Evolutionary conservation across 53 echinoderm and acorn worm genomes (phyloP).

Genomic region (Echinometra lucunter): DNA sequence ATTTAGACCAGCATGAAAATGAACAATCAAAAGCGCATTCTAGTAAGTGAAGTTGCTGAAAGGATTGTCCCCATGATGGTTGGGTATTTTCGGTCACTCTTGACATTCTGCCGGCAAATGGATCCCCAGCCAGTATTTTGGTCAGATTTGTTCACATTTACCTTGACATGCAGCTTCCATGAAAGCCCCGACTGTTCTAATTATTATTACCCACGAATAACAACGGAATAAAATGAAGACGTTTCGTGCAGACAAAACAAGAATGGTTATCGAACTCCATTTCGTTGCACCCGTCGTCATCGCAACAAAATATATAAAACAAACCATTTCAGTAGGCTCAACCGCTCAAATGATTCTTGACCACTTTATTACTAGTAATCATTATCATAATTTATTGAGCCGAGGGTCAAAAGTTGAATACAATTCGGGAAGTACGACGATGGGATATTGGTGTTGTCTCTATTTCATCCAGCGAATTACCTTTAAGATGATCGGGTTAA

Average conservation of each 20-base stretch:
- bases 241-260: neutral
- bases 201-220: neutral
- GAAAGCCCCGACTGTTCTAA: no score
- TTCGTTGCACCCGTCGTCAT: neutral
- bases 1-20: no score
- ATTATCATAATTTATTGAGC: neutral
- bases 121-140: no score
- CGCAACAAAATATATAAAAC: neutral
- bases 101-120: no score
- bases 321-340: neutral
- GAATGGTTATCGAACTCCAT: neutral
- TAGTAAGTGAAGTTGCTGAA: no score
- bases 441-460: neutral
- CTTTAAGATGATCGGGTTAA: constrained; percentile 43
- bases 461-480: neutral
- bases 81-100: no score
- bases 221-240: neutral
- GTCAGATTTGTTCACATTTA: no score
- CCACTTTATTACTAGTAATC: neutral
- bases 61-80: no score
- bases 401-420: neutral
- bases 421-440: neutral
- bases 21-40: no score
- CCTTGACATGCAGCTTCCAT: no score
- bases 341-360: neutral